Percentiles rank a stretch among this genome's conserved stretches.
These are phyloP conservation scores for Crypturellus undulatus DNA, from an alignment of 2,113 vertebrate species.

Conservation along the genomic window DNA sequence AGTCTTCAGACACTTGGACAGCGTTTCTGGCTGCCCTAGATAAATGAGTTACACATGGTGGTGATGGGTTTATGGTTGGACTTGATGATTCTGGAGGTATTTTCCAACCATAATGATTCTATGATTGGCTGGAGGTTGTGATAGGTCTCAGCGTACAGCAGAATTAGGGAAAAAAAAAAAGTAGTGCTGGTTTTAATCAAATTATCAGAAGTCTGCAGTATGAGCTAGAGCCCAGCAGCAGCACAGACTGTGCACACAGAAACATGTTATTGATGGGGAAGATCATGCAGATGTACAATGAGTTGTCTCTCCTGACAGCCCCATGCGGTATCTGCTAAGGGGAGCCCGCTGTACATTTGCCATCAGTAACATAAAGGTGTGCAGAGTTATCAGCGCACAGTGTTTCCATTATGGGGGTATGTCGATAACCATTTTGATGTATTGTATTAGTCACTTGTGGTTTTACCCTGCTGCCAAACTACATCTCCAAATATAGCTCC, in stretches of 20 bases:
- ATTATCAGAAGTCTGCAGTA: neutral
- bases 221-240: neutral
- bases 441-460: neutral
- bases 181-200: neutral
- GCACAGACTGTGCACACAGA: accelerated
- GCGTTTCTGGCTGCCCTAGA: neutral
- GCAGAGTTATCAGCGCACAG: neutral
- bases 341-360: neutral
- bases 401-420: neutral
- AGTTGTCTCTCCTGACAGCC: neutral
- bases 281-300: neutral
- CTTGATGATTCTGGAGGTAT: no score
- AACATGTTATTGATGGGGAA: neutral
- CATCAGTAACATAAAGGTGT: neutral
- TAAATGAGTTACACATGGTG: neutral
- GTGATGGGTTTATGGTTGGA: no score
- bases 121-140: neutral
- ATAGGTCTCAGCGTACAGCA: neutral
- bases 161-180: neutral
- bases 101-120: no score
- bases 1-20: neutral
- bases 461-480: neutral
- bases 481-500: neutral
- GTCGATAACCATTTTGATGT: neutral
- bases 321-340: neutral